Conservation (phyloP, 2,797 vertebrate genomes). For the Psittacula echo region DNA sequence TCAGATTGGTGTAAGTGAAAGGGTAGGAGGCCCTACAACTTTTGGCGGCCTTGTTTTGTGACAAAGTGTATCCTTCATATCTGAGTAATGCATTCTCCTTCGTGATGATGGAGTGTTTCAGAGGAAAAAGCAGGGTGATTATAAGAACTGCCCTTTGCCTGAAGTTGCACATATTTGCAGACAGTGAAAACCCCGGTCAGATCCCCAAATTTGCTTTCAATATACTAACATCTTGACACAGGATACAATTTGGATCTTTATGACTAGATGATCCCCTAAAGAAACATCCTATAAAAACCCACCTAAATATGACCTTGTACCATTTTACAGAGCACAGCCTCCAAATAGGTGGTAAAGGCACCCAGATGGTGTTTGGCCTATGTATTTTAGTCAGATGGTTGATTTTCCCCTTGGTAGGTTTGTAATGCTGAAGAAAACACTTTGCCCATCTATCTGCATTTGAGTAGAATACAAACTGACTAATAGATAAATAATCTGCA, state of each 20-base stretch:
- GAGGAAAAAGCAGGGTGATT: conserved; percentile 51
- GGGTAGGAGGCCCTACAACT: conserved; percentile 34
- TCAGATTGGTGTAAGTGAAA: not conserved
- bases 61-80: conserved; percentile 67
- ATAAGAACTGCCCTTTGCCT: conserved; percentile 66
- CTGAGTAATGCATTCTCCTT: conserved; percentile 56
- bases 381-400: conserved; percentile 79
- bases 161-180: conserved; percentile 50
- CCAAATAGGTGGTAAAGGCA: conserved; percentile 74
- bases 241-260: conserved; percentile 74
- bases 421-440: conserved; percentile 80
- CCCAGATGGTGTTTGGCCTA: conserved; percentile 76
- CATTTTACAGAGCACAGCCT: conserved; percentile 76
- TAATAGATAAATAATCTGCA: conserved; percentile 81
- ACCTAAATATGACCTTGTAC: conserved; percentile 75
- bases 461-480: conserved; percentile 81
- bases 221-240: conserved; percentile 61
- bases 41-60: conserved; percentile 67
- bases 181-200: conserved; percentile 66
- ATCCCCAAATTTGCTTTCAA: conserved; percentile 69
- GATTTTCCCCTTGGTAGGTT: conserved; percentile 80
- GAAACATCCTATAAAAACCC: conserved; percentile 68
- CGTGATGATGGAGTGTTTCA: conserved; percentile 12
- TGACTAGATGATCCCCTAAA: conserved; percentile 64
- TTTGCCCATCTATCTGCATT: conserved; percentile 82